Conservation (phyloP, 1,140 invertebrate genomes). For the Cepaea nemoralis region DNA sequence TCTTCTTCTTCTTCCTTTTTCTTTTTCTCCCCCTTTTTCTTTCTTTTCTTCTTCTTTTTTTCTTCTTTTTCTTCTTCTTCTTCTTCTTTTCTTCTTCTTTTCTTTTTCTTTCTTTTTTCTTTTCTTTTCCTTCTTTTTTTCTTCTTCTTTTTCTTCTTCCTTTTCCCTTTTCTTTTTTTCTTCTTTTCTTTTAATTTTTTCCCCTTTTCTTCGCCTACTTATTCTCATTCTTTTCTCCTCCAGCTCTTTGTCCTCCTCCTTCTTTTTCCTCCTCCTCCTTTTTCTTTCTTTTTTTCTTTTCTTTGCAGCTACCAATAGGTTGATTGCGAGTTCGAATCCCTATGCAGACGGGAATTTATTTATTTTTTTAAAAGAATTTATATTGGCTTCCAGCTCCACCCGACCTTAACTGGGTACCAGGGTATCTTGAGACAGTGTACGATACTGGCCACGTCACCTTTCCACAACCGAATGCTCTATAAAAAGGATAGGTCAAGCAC, state of each 20-base stretch:
- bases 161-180: background rate
- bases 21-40: no score
- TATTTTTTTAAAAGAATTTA: no score
- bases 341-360: no score
- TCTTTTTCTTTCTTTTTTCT: constrained; percentile 2
- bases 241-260: background rate
- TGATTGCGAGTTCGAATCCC: no score
- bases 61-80: background rate
- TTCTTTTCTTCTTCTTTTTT: background rate
- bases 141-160: background rate
- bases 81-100: background rate
- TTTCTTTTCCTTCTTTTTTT: background rate
- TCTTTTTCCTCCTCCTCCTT: background rate
- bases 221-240: background rate
- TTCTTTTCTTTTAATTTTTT: background rate
- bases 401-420: no score
- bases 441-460: no score
- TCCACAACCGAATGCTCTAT: no score
- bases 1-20: no score
- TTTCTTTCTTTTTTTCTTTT: background rate
- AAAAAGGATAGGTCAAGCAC: no score
- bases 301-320: no score
- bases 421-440: no score
- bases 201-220: background rate
- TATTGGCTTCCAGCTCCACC: no score